These are phyloP conservation scores for Sebastes taczanowskii DNA, from an alignment of 2,797 vertebrate species.

Conservation along the genomic window DNA sequence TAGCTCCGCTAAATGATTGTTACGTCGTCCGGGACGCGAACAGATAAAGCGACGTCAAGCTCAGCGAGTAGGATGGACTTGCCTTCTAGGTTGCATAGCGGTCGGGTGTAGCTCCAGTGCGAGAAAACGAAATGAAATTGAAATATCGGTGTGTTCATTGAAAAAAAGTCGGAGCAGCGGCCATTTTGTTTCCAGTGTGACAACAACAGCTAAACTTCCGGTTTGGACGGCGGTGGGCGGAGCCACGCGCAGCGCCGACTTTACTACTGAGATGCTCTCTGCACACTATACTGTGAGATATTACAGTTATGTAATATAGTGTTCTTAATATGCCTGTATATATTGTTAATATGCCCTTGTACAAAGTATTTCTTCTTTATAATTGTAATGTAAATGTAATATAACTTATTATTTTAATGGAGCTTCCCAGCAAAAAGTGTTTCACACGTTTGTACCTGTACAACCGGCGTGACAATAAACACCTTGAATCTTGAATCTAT, in stretches of 20 bases:
- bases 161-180: conserved; percentile 85
- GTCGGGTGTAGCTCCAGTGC: conserved; percentile 68
- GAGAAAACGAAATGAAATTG: conserved; percentile 74
- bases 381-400: no score
- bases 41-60: conserved; percentile 19
- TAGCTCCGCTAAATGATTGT: conserved; percentile 50
- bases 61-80: conserved; percentile 65
- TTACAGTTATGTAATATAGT: no score
- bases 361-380: no score
- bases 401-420: no score
- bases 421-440: rapidly evolving
- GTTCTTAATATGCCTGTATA: no score
- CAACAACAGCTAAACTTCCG: conserved; percentile 89
- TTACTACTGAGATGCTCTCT: background rate
- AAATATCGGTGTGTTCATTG: conserved; percentile 85
- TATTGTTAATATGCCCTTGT: no score
- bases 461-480: no score
- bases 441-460: no score
- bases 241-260: conserved; percentile 6
- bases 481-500: no score
- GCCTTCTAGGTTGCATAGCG: conserved; percentile 81
- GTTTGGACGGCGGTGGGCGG: conserved; percentile 76
- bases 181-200: conserved; percentile 89
- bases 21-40: conserved; percentile 29
- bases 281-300: background rate